Percentiles rank a stretch among this genome's conserved stretches.
phyloP scores from a whole-genome alignment of 2,888 invertebrate genomes.

The Drosophila formosana region DNA sequence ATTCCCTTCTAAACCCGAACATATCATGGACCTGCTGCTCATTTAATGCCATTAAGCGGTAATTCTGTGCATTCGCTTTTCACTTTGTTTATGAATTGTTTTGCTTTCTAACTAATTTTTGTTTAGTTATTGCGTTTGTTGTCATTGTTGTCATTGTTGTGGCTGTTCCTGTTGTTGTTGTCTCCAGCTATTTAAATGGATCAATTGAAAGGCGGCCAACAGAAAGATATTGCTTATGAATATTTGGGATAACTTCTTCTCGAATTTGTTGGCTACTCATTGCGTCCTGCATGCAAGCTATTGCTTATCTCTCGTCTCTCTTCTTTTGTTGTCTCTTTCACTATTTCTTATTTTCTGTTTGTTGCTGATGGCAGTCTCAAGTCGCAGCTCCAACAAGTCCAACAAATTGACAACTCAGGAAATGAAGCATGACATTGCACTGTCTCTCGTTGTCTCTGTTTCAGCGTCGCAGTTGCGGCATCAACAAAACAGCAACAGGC shows the following conservation, averaged over 20 bases:
- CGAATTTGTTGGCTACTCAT: slow-evolving; percentile 43
- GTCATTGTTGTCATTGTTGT: slow-evolving; percentile 23
- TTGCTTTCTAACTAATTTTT: slow-evolving; percentile 59
- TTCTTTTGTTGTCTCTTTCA: neutral
- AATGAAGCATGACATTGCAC: slow-evolving; percentile 84
- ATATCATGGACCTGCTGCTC: slow-evolving; percentile 47
- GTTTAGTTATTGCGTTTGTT: neutral
- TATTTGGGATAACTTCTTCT: slow-evolving; percentile 21
- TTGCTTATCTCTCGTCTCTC: slow-evolving; percentile 40
- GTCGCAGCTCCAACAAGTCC: slow-evolving; percentile 46
- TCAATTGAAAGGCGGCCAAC: slow-evolving; percentile 36
- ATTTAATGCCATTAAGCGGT: slow-evolving; percentile 50
- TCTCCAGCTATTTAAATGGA: slow-evolving; percentile 15
- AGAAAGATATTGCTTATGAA: slow-evolving; percentile 20
- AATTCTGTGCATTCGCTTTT: slow-evolving; percentile 47
- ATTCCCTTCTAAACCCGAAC: neutral
- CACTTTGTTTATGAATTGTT: slow-evolving; percentile 38
- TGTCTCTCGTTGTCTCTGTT: slow-evolving; percentile 52
- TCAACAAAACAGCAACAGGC: slow-evolving; percentile 21
- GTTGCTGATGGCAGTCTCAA: slow-evolving; percentile 6
- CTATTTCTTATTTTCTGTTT: slow-evolving; percentile 1
- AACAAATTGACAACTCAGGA: slow-evolving; percentile 83
- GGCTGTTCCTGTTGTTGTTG: slow-evolving; percentile 1
- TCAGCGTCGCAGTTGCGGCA: slow-evolving; percentile 5
- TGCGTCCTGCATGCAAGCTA: slow-evolving; percentile 39